phyloP scores from a whole-genome alignment of 1,140 invertebrate genomes.

The Reticulitermes speratus region DNA sequence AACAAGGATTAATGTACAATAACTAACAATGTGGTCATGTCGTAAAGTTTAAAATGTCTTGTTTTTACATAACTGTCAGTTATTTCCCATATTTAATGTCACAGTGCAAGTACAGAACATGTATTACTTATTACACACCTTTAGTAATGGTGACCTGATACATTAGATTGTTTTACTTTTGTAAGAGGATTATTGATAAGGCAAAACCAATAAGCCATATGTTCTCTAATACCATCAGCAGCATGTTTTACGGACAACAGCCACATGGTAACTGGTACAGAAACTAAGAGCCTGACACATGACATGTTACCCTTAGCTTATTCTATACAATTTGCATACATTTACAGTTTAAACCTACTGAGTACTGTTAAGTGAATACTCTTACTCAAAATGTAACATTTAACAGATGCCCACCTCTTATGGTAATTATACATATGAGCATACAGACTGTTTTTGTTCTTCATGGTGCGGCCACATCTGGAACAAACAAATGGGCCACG shows the following conservation, averaged over 20 bases:
- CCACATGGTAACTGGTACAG: not conserved
- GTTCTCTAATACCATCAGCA: not conserved
- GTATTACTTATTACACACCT: no score
- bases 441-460: slow-evolving; percentile 35
- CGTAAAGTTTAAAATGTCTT: no score
- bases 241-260: not conserved
- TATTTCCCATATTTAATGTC: no score
- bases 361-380: not conserved
- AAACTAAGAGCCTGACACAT: not conserved
- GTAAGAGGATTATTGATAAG: no score
- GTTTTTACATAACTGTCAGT: no score
- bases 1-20: no score
- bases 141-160: no score
- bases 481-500: slow-evolving; percentile 35
- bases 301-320: not conserved
- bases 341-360: not conserved
- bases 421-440: slow-evolving; percentile 33
- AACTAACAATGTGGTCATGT: no score
- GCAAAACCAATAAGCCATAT: no score
- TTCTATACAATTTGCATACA: not conserved
- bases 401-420: not conserved
- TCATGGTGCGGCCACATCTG: slow-evolving; percentile 30
- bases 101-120: no score
- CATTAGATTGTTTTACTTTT: no score
- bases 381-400: not conserved